Evolutionary conservation across 2,797 vertebrate species (phyloP).

Genomic region (Cossypha dichroa): DNA sequence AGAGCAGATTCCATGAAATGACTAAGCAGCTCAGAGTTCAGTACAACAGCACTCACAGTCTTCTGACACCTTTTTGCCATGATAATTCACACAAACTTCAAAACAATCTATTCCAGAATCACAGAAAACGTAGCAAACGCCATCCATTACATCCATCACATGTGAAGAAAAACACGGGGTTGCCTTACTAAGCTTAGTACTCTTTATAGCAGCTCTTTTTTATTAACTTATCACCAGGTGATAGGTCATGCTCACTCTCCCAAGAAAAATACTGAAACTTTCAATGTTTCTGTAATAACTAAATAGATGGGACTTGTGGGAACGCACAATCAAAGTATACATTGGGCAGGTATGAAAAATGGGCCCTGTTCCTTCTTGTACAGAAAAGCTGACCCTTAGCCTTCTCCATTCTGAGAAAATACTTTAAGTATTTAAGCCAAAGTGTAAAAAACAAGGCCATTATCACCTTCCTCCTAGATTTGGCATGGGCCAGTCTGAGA

Average conservation of each 20-base stretch:
- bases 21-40: conserved; percentile 20
- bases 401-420: neutral
- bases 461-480: neutral
- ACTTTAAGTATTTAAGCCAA: neutral
- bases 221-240: neutral
- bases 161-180: neutral
- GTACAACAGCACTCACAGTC: neutral
- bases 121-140: neutral
- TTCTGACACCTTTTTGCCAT: neutral
- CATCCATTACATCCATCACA: neutral
- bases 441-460: neutral
- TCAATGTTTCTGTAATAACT: neutral
- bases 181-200: neutral
- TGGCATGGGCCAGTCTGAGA: neutral
- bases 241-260: neutral
- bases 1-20: neutral
- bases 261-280: neutral
- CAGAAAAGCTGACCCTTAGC: neutral
- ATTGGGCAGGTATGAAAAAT: neutral
- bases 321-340: neutral
- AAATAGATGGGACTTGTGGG: neutral
- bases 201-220: neutral
- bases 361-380: neutral
- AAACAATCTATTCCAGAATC: neutral
- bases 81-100: neutral